Conservation (phyloP, 2,797 vertebrate genomes). For the Staurois parvus region DNA sequence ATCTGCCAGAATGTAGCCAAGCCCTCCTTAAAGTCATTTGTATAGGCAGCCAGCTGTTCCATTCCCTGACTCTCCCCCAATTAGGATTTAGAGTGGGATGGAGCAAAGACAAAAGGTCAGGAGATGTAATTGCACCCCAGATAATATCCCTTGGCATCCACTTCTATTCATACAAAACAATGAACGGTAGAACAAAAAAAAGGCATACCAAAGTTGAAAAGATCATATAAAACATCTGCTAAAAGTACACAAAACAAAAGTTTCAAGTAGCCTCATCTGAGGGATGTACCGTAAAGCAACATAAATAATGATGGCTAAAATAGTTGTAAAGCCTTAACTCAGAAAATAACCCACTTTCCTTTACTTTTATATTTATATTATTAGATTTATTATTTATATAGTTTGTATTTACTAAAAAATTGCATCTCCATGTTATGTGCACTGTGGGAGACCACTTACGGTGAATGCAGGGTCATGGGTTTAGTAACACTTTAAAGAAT, state of each 20-base stretch:
- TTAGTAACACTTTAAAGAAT: no score
- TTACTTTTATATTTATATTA: no score
- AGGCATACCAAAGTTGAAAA: not conserved
- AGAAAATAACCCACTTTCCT: no score
- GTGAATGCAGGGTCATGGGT: no score
- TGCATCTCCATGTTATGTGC: no score
- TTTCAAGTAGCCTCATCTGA: not conserved
- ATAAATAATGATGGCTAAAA: no score
- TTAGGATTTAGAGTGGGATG: conserved; percentile 47
- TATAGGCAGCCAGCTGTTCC: conserved; percentile 65
- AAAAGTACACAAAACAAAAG: not conserved
- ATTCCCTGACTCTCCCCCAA: conserved; percentile 56
- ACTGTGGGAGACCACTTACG: no score
- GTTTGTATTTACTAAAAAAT: no score
- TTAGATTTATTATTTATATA: no score
- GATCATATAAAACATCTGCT: not conserved
- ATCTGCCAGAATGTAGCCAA: conserved; percentile 58
- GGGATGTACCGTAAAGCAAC: not conserved
- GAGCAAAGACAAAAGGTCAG: conserved; percentile 32
- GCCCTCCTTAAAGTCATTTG: conserved; percentile 64
- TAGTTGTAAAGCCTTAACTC: no score
- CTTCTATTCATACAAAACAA: conserved; percentile 53
- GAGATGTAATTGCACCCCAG: conserved; percentile 16
- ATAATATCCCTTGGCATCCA: conserved; percentile 35
- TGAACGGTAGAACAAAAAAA: conserved; percentile 26